Evolutionary conservation across 2,888 invertebrate species (phyloP).

Genomic region (Polydesmus complanatus): DNA sequence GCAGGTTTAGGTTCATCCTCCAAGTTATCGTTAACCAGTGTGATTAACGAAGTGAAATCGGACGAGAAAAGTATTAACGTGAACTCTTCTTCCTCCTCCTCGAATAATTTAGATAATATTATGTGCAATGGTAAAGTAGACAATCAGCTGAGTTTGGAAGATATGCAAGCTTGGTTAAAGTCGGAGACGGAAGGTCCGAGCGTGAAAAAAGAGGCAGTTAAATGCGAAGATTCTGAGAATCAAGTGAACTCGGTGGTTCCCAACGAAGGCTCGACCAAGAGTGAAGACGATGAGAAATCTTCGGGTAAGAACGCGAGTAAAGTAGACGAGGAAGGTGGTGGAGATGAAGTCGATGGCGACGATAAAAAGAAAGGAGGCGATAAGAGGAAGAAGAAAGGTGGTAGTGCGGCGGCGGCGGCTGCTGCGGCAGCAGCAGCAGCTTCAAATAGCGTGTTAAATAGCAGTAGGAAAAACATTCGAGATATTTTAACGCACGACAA

Average conservation of each 20-base stretch:
- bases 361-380: conserved; percentile 18
- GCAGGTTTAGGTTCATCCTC: background rate
- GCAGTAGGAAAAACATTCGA: conserved; percentile 59
- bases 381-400: conserved; percentile 22
- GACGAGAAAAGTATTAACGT: background rate
- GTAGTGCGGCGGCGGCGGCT: conserved; percentile 24
- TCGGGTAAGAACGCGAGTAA: conserved; percentile 22
- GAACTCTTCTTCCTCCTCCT: too few species aligned
- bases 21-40: background rate
- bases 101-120: too few species aligned
- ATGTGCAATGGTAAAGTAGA: background rate
- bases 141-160: background rate
- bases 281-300: conserved; percentile 20
- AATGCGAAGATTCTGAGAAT: background rate
- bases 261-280: background rate
- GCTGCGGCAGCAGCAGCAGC: conserved; percentile 26
- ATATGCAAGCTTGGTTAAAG: background rate
- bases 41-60: background rate
- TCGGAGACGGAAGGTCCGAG: background rate
- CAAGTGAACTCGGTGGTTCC: background rate
- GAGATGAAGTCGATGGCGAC: conserved; percentile 21
- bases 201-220: background rate
- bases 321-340: conserved; percentile 19
- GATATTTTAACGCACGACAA: conserved; percentile 90
- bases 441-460: conserved; percentile 19